phyloP scores from a whole-genome alignment of 2,888 invertebrate genomes.

The Lasius fuliginosus region DNA sequence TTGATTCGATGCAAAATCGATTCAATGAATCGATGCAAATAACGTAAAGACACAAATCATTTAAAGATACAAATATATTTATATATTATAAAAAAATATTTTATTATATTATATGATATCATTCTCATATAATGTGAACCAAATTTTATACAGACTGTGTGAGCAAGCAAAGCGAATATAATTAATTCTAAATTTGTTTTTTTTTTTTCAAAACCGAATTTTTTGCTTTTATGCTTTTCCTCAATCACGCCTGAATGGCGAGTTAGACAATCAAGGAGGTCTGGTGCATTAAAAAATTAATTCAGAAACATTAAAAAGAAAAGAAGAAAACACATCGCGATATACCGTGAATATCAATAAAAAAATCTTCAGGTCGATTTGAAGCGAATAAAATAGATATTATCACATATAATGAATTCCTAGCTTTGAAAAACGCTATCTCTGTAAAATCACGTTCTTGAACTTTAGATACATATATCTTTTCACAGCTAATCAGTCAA shows the following conservation, averaged over 20 bases:
- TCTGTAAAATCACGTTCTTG: too few relatives aligned
- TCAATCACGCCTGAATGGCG: background rate
- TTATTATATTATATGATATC: background rate
- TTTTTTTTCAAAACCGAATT: background rate
- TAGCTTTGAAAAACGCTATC: too few relatives aligned
- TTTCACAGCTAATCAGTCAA: background rate
- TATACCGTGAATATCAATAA: too few relatives aligned
- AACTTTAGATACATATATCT: too few relatives aligned
- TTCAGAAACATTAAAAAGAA: too few relatives aligned
- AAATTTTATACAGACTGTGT: background rate
- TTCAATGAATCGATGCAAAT: background rate
- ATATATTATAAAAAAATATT: background rate
- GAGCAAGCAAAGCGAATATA: background rate
- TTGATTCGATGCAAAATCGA: background rate
- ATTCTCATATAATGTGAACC: background rate
- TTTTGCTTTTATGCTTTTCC: background rate
- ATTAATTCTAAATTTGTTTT: background rate
- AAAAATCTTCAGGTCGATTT: background rate
- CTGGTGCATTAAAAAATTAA: too few relatives aligned
- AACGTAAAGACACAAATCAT: background rate
- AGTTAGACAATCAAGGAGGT: too few relatives aligned
- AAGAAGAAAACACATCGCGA: too few relatives aligned
- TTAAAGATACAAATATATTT: background rate
- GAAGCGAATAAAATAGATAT: background rate
- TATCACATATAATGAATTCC: too few relatives aligned